These are phyloP conservation scores for Labeo rohita DNA, from an alignment of 2,113 vertebrate genomes.

Conservation along the genomic window DNA sequence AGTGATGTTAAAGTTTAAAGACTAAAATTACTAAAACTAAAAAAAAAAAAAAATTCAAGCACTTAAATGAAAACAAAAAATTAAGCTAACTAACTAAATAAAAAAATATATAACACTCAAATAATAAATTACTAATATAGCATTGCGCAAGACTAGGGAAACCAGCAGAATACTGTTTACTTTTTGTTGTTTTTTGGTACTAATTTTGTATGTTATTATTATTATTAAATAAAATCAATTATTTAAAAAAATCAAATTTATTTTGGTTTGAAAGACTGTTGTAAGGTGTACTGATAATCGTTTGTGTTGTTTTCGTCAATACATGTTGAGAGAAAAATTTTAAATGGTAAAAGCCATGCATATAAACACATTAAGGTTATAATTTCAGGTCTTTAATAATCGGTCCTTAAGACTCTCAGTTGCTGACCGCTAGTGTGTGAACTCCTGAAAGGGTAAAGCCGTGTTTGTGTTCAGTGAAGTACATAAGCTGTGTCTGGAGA, in stretches of 20 bases:
- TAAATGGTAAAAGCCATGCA: not conserved
- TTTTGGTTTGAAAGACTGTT: not conserved
- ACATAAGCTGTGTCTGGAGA: slow-evolving; percentile 15
- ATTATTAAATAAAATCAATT: not conserved
- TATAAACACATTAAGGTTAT: not conserved
- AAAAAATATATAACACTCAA: too few relatives aligned
- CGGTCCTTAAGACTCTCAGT: not conserved
- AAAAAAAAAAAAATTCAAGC: too few relatives aligned
- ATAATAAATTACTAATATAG: too few relatives aligned
- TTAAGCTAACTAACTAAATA: too few relatives aligned
- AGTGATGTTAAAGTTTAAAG: too few relatives aligned
- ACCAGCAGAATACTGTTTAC: not conserved
- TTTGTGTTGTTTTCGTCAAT: not conserved
- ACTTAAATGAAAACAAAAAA: too few relatives aligned
- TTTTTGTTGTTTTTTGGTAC: not conserved
- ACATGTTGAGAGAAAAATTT: not conserved
- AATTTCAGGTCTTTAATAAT: not conserved
- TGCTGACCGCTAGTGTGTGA: not conserved
- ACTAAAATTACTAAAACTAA: too few relatives aligned
- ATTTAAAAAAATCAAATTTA: not conserved
- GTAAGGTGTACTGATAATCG: too few relatives aligned
- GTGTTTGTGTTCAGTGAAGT: not conserved
- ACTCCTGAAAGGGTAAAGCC: not conserved
- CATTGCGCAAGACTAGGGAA: too few relatives aligned
- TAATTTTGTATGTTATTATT: not conserved